Evolutionary conservation across 1,140 invertebrate genomes (phyloP), one percentile per base, ranked within the genome.

Genomic region (Scaptomyza pallida): DNA sequence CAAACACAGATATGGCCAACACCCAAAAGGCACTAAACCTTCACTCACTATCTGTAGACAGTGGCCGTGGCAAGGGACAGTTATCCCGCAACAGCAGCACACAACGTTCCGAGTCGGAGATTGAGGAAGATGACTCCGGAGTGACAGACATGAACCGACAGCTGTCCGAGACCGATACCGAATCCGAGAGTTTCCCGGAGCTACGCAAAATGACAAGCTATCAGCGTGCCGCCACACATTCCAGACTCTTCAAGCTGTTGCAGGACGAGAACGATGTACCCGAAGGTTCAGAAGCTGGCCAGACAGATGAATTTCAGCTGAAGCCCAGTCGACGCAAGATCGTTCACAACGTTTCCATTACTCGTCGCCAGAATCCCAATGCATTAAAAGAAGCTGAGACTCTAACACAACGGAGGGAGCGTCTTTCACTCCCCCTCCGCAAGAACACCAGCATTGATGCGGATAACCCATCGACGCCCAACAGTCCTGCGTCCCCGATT

Each of bases 191-290:
- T 54, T 92, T 92, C 61, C 91, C 93, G 2, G 92, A 93, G 63
- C 74, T 93, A n/a, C 92, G 92, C 12, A 94, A 93, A 72, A 91
- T 93, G 57, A 93, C 92, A 4, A 92, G 92, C 54, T 96, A 95
- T 77, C 93, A 95, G 85, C 91, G 95, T 51, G 95, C 95, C 2
- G 93, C 95, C 41, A 95, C 95, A 4, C 95, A 96, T 91, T 95
- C 95, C 12, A 92, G 95, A 57, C 90, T 96, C 10, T 95, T 95
- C 65, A 94, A 94, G 79, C 82, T 96, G 1, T 78, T 96, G 16
- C 94, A 93, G 75, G 93, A 95, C 48, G 94, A 95, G 75, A 89
- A 89, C 21, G 89, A 48, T 81, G 90, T 51, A 77, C 92, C 92
- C 5, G 90, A 93, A 1, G 91, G 91, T 21, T 88, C 33, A 2